Base-by-base conservation (phyloP, 2,888 invertebrate species). In the Caenorhabditis afra region DNA sequence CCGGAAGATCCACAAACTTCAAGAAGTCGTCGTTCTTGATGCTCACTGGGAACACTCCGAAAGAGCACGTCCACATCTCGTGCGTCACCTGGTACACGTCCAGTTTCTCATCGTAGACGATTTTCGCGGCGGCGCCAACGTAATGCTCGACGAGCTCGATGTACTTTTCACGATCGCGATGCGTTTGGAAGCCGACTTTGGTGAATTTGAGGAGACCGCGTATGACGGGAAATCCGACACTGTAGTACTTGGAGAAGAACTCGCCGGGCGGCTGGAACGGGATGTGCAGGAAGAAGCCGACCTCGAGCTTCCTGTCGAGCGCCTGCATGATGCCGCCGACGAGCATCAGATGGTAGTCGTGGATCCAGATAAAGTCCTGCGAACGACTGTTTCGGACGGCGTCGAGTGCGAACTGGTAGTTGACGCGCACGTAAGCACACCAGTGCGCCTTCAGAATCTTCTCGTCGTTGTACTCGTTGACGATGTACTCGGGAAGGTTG, bases 221-320 rank as follows among this genome's bases (percentile, higher is more conserved):
- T 35, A 96, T 92, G 67, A 96, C 94, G 92, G 96, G 96, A 23
- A 88, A 81, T 12, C 86, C 89, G 49, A 86, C 85, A 10, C 84
- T 78, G 7, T 84, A 71, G 64, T 87, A 90, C 44, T 87, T 84
- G 14, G 84, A 82, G 81, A 90, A 88, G 88, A 96, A 94, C 84
- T 96, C 95, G 89, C 96, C 96, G 95, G 96, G 96, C 14, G 96
- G 94, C 14, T 96, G 96, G 91, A 96, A 96, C 0, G 96, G 96
- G 88, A 96, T 96, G 91, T 96, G 96, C 79, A 96, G 92, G 91
- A 96, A 96, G 92, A 96, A 96, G 35, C 95, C 96, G 82, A 96
- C 91, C 74, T 88, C 88, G 10, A 89, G 79, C 52, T 87, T 83
- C n/a, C 82, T 82, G 57, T 90, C 90, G 79, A 91, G 91, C 91